phyloP scores from a whole-genome alignment of 2,888 invertebrate species.

The Dermolepida albohirtum region DNA sequence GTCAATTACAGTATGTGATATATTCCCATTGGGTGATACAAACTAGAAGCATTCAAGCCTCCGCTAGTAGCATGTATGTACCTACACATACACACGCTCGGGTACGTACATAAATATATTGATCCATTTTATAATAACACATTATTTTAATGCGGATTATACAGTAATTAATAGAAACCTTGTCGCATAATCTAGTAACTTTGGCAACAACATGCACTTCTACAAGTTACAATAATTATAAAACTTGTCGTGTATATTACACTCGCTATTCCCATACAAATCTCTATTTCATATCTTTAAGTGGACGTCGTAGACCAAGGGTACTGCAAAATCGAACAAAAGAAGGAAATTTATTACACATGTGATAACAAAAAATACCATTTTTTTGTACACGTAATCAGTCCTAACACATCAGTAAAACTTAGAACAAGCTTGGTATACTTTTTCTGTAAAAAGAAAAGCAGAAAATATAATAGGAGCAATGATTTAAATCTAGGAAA shows the following conservation, averaged over 20 bases:
- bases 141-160: conserved; percentile 45
- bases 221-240: conserved; percentile 7
- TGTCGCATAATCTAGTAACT: conserved; percentile 18
- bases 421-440: too few relatives aligned
- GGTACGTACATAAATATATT: conserved; percentile 38
- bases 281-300: conserved; percentile 6
- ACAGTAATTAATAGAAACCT: conserved; percentile 38
- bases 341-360: conserved; percentile 13
- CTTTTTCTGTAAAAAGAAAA: too few relatives aligned
- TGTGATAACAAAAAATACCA: conserved; percentile 2
- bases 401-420: too few relatives aligned
- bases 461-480: too few relatives aligned
- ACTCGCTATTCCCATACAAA: conserved; percentile 1
- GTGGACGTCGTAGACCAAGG: neutral
- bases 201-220: neutral
- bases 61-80: neutral
- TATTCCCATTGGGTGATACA: conserved; percentile 41
- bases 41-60: conserved; percentile 28
- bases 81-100: neutral
- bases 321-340: conserved; percentile 9
- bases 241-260: conserved; percentile 8
- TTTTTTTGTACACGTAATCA: conserved; percentile 1
- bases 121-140: conserved; percentile 33
- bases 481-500: too few relatives aligned
- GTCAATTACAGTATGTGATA: conserved; percentile 43